A percentile compares a stretch with the other conserved stretches of the same genome.
phyloP scores from a whole-genome alignment of 2,113 vertebrate species.

The Megaceryle maxima region DNA sequence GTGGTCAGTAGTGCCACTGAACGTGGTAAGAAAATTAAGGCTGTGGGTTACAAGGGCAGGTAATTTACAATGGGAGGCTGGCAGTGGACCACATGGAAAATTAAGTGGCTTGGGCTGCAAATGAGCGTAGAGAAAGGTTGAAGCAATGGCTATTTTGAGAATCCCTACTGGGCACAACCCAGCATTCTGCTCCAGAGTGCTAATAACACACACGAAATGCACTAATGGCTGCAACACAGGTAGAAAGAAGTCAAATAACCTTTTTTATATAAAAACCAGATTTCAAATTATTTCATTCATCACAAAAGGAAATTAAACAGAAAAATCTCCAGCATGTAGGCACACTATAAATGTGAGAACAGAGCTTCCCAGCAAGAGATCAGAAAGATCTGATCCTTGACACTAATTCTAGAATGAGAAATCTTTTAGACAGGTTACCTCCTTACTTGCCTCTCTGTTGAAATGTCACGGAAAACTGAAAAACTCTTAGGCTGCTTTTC shows the following conservation, averaged over 20 bases:
- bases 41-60: not conserved
- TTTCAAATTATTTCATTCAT: not conserved
- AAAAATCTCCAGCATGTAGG: not conserved
- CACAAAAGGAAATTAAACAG: not conserved
- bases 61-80: not conserved
- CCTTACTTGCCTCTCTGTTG: not conserved
- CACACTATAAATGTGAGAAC: not conserved
- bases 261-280: not conserved
- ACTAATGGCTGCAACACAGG: not conserved
- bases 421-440: not conserved
- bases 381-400: not conserved
- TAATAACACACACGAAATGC: not conserved
- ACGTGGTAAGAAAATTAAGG: not conserved
- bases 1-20: not conserved
- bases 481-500: not conserved
- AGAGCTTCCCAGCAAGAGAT: not conserved
- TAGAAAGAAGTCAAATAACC: not conserved
- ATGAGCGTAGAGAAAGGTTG: not conserved
- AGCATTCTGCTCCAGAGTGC: not conserved
- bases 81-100: not conserved
- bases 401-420: not conserved
- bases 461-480: not conserved
- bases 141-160: constrained; percentile 6
- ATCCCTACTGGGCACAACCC: not conserved
- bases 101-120: not conserved